phyloP scores from a whole-genome alignment of 2,888 invertebrate genomes.

The Junonia oenone region DNA sequence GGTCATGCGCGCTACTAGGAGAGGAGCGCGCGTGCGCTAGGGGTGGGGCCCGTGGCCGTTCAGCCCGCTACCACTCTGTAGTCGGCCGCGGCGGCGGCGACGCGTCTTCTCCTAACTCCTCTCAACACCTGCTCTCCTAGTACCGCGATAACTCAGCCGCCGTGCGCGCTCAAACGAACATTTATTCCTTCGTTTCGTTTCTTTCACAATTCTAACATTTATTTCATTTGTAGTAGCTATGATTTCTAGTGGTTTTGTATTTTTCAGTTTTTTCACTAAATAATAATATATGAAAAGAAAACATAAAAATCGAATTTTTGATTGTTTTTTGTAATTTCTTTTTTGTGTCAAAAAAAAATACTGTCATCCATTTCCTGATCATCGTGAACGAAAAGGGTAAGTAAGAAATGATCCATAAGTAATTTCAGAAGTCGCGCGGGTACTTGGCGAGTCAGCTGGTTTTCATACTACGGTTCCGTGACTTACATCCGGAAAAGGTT shows the following conservation, averaged over 20 bases:
- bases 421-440: slow-evolving; percentile 18
- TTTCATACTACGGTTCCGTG: background rate
- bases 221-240: slow-evolving; percentile 36
- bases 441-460: background rate
- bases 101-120: slow-evolving; percentile 53
- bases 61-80: slow-evolving; percentile 71
- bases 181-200: slow-evolving; percentile 51
- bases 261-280: slow-evolving; percentile 44
- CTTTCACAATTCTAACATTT: slow-evolving; percentile 43
- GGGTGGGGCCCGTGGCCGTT: slow-evolving; percentile 68
- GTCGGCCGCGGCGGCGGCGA: slow-evolving; percentile 69
- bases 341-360: slow-evolving; percentile 51
- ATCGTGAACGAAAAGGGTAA: slow-evolving; percentile 33
- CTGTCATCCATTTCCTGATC: slow-evolving; percentile 25
- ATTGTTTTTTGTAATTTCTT: slow-evolving; percentile 53
- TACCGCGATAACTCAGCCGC: slow-evolving; percentile 60
- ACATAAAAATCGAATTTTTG: slow-evolving; percentile 34
- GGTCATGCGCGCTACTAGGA: slow-evolving; percentile 64
- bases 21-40: slow-evolving; percentile 63
- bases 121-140: slow-evolving; percentile 39
- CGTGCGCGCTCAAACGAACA: slow-evolving; percentile 51
- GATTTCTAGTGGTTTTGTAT: slow-evolving; percentile 53
- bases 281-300: slow-evolving; percentile 24
- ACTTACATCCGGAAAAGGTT: slow-evolving; percentile 27
- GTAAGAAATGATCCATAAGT: slow-evolving; percentile 29